Conservation (phyloP, 2,888 invertebrate species). For the Iselma pallidipennis region DNA sequence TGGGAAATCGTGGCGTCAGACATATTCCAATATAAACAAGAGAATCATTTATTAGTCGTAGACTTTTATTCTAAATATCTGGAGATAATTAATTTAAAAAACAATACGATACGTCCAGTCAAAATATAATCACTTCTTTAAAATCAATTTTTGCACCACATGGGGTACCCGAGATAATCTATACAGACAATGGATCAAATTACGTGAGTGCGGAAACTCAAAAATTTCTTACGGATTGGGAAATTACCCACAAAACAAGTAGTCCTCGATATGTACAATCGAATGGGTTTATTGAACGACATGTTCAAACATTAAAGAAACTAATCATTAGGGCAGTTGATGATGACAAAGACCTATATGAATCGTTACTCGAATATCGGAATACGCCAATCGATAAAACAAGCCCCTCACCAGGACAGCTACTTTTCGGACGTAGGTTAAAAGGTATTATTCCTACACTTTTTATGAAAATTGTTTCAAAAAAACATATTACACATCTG, state of each 20-base stretch:
- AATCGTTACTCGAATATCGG: constrained; percentile 26
- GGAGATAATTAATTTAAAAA: too few relatives aligned
- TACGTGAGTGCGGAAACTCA: background rate
- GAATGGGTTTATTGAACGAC: constrained; percentile 11
- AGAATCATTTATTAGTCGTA: too few relatives aligned
- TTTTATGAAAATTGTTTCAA: too few relatives aligned
- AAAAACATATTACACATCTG: too few relatives aligned
- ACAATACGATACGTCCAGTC: too few relatives aligned
- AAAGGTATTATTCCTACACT: too few relatives aligned
- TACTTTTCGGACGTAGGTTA: too few relatives aligned
- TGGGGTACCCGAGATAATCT: background rate
- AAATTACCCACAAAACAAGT: constrained; percentile 2
- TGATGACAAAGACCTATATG: constrained; percentile 24
- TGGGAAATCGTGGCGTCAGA: too few relatives aligned
- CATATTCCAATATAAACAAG: too few relatives aligned
- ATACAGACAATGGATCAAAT: background rate
- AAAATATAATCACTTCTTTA: background rate
- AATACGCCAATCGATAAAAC: too few relatives aligned
- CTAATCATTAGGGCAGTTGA: constrained; percentile 6
- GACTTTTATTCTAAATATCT: too few relatives aligned
- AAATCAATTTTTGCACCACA: background rate
- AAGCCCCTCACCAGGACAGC: too few relatives aligned
- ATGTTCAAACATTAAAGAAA: constrained; percentile 13
- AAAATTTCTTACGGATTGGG: constrained; percentile 4
- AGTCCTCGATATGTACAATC: constrained; percentile 5